Percentiles rank a stretch among this genome's conserved stretches.
These are phyloP conservation scores for Orchesella flavescens DNA, from an alignment of 2,888 invertebrate species.

Conservation along the genomic window DNA sequence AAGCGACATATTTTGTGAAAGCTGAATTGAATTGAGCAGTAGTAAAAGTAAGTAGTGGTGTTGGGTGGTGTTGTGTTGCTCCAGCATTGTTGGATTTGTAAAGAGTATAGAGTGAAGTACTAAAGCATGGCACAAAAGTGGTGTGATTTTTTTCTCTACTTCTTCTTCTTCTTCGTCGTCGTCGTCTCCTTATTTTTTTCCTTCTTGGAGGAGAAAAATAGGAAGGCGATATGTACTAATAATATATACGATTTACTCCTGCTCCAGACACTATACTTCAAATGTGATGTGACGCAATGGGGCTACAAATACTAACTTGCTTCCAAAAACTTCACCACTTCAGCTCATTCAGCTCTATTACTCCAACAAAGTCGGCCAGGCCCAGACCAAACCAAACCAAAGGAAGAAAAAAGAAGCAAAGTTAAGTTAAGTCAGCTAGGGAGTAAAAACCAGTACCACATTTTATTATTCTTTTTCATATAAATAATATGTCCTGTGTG, in stretches of 20 bases:
- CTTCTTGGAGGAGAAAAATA: slow-evolving; percentile 8
- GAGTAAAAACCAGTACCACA: slow-evolving; percentile 28
- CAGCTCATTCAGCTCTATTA: slow-evolving; percentile 48
- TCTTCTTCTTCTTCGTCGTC: slow-evolving; percentile 4
- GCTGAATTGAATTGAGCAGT: slow-evolving; percentile 62
- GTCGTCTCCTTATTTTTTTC: background rate
- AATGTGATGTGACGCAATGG: slow-evolving; percentile 61
- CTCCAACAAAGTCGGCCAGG: background rate
- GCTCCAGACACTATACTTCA: slow-evolving; percentile 50
- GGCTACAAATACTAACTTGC: slow-evolving; percentile 55
- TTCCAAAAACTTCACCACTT: slow-evolving; percentile 57
- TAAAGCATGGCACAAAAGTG: slow-evolving; percentile 19
- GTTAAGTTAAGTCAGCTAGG: background rate
- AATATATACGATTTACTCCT: slow-evolving; percentile 47
- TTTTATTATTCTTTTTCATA: slow-evolving; percentile 45
- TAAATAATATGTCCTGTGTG: slow-evolving; percentile 45
- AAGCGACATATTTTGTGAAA: slow-evolving; percentile 58
- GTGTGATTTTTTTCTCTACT: slow-evolving; percentile 19
- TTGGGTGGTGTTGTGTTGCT: background rate
- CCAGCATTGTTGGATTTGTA: slow-evolving; percentile 38
- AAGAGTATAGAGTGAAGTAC: background rate
- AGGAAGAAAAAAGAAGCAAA: slow-evolving; percentile 6
- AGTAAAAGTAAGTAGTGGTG: slow-evolving; percentile 44
- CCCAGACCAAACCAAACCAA: background rate
- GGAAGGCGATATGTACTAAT: slow-evolving; percentile 38